Conservation (phyloP, 2,797 vertebrate species). For the Malacoraja senta region DNA sequence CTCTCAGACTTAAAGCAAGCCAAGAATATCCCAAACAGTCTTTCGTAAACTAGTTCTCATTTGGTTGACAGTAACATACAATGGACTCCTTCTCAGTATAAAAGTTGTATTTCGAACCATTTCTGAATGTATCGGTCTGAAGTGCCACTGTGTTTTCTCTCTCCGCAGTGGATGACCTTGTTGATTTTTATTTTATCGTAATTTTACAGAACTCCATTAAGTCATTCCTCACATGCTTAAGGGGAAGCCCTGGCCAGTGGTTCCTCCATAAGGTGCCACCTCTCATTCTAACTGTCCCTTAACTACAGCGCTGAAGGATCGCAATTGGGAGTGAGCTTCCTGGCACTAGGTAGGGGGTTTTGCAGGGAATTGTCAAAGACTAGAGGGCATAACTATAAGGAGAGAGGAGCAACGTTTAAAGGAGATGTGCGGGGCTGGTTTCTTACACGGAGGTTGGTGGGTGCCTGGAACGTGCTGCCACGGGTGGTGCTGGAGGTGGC, state of each 20-base stretch:
- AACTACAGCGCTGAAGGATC: background rate
- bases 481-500: too few species aligned
- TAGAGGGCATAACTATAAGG: too few species aligned
- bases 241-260: background rate
- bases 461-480: too few species aligned
- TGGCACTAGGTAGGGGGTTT: too few species aligned
- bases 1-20: background rate
- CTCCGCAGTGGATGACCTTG: conserved; percentile 70
- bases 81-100: background rate
- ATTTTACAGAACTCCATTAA: too few species aligned
- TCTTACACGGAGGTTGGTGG: too few species aligned
- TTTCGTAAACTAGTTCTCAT: background rate
- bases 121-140: background rate
- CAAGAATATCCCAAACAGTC: background rate
- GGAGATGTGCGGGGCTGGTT: too few species aligned
- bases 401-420: too few species aligned
- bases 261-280: background rate
- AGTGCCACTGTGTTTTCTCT: background rate
- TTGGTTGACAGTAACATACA: background rate
- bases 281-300: background rate
- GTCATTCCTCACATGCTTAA: background rate
- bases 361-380: too few species aligned
- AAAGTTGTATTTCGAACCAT: conserved; percentile 12
- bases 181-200: conserved; percentile 74
- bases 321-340: too few species aligned